These are phyloP conservation scores for Mesoclemmys tuberculata DNA, from an alignment of 2,113 vertebrate species.

Conservation along the genomic window DNA sequence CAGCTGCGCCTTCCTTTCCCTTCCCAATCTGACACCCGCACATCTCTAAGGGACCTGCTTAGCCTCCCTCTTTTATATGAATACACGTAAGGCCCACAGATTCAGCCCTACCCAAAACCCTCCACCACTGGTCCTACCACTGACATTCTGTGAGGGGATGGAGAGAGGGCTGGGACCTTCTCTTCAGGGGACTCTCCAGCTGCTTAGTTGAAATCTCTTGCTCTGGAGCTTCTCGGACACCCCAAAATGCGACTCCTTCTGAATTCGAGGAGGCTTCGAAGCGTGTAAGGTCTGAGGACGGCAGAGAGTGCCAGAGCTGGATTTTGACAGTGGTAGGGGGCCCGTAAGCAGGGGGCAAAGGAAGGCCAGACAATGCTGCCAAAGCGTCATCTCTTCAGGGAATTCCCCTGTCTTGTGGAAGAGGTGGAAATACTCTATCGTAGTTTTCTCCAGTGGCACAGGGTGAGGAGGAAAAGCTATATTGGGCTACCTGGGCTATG, in stretches of 20 bases:
- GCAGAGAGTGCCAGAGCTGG: neutral
- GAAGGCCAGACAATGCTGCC: accelerated
- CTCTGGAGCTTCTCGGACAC: neutral
- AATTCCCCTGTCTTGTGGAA: neutral
- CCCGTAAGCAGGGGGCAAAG: neutral
- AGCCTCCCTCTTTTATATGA: neutral
- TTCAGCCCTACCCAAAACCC: neutral
- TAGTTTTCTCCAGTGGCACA: neutral
- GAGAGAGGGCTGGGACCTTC: neutral
- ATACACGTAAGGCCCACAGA: neutral
- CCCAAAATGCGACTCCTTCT: neutral
- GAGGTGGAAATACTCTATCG: neutral
- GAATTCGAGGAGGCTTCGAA: neutral
- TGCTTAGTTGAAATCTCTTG: neutral
- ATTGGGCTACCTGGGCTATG: neutral
- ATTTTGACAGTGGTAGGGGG: neutral
- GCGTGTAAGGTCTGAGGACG: neutral
- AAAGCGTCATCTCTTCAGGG: neutral
- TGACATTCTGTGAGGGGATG: neutral
- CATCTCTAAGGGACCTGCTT: neutral
- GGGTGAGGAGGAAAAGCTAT: neutral
- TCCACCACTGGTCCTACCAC: neutral
- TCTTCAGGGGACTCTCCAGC: neutral
- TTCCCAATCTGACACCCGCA: neutral
- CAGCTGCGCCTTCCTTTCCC: neutral